Evolutionary conservation across 2,888 invertebrate genomes (phyloP).

Genomic region (Ochropleura plecta): DNA sequence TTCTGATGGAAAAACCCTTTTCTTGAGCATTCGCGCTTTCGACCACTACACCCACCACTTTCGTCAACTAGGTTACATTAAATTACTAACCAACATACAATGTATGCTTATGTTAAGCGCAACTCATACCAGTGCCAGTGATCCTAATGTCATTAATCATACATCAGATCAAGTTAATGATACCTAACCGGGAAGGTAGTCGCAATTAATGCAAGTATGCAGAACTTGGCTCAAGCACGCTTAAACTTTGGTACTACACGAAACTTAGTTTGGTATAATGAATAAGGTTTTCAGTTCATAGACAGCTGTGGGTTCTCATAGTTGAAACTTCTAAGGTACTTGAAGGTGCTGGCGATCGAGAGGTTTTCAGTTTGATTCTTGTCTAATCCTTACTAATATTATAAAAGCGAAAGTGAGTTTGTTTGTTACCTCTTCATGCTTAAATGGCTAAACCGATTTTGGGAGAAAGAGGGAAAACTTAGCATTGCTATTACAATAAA

Average conservation of each 20-base stretch:
- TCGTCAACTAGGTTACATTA: neutral
- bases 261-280: constrained; percentile 49
- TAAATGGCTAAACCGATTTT: too few species aligned
- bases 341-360: neutral
- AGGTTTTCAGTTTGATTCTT: neutral
- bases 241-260: constrained; percentile 31
- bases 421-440: too few species aligned
- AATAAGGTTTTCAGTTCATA: constrained; percentile 50
- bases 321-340: constrained; percentile 6
- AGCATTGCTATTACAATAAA: too few species aligned
- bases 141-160: constrained; percentile 39
- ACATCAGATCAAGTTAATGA: constrained; percentile 35
- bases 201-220: constrained; percentile 52
- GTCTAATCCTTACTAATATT: neutral
- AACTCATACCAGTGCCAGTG: neutral
- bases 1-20: too few species aligned
- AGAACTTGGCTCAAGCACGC: constrained; percentile 38
- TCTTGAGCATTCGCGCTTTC: too few species aligned
- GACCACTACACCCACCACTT: too few species aligned
- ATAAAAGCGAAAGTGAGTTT: too few species aligned
- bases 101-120: constrained; percentile 2
- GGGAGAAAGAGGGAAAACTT: too few species aligned
- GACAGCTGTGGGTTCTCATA: constrained; percentile 6
- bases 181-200: constrained; percentile 31
- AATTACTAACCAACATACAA: neutral